A percentile compares a stretch with the other conserved stretches of the same genome.
These are phyloP conservation scores for Petrolisthes manimaculis DNA, from an alignment of 2,888 invertebrate species.

Conservation along the genomic window DNA sequence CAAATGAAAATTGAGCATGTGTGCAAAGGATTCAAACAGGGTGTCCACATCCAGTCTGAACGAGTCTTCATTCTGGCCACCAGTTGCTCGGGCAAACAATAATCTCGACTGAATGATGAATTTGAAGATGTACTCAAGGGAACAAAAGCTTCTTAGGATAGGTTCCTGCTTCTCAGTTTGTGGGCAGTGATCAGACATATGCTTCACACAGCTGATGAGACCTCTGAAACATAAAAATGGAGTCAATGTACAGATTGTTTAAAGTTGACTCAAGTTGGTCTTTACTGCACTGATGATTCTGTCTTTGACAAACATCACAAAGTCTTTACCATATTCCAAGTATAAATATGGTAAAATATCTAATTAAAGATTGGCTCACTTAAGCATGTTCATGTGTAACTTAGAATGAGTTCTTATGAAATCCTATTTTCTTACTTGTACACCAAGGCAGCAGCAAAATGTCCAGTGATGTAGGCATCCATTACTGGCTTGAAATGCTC, in stretches of 20 bases:
- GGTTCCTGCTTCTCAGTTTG: slow-evolving; percentile 90
- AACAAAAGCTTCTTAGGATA: slow-evolving; percentile 89
- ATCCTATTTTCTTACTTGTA: slow-evolving; percentile 79
- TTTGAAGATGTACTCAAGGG: slow-evolving; percentile 92
- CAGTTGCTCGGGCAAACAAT: slow-evolving; percentile 86
- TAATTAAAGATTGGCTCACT: too few species aligned
- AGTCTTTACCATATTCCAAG: too few species aligned
- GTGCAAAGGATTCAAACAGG: slow-evolving; percentile 81
- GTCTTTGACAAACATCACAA: too few species aligned
- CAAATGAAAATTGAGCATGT: slow-evolving; percentile 80
- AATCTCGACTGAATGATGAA: slow-evolving; percentile 90
- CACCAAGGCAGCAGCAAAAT: slow-evolving; percentile 93
- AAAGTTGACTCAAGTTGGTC: neutral
- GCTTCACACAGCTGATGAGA: slow-evolving; percentile 87
- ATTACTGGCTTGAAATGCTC: slow-evolving; percentile 94
- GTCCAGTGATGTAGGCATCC: slow-evolving; percentile 92
- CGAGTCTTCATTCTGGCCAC: slow-evolving; percentile 89
- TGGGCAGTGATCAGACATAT: slow-evolving; percentile 88
- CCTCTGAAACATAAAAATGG: slow-evolving; percentile 75
- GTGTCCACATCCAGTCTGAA: slow-evolving; percentile 79
- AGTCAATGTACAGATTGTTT: neutral
- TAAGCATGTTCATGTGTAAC: too few species aligned
- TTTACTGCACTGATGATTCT: neutral
- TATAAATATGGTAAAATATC: too few species aligned
- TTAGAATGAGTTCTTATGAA: neutral